A percentile compares a stretch with the other conserved stretches of the same genome.
phyloP scores from a whole-genome alignment of 2,113 vertebrate genomes.

The Willisornis vidua region DNA sequence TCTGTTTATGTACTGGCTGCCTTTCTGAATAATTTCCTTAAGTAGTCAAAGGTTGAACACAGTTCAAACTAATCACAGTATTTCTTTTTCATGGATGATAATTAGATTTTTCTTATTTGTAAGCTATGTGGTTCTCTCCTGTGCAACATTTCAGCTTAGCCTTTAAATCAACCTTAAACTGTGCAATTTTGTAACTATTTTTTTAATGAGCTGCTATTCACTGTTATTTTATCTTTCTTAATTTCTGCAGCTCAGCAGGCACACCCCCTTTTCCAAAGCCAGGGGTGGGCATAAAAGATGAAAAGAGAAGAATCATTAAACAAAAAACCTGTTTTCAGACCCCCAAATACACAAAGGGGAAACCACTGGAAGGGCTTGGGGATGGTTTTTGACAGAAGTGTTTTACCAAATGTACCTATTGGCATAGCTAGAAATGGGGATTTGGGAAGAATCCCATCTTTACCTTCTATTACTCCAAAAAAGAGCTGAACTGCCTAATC shows the following conservation, averaged over 20 bases:
- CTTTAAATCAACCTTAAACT: not conserved
- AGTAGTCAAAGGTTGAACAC: not conserved
- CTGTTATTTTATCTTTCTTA: not conserved
- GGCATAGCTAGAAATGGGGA: not conserved
- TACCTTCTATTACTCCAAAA: not conserved
- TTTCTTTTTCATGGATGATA: constrained; percentile 1
- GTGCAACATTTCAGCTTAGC: not conserved
- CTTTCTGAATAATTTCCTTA: constrained; percentile 9
- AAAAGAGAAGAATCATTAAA: not conserved
- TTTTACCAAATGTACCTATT: not conserved
- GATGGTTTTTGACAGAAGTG: not conserved
- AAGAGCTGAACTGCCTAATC: not conserved
- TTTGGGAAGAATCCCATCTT: not conserved
- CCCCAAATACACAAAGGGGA: not conserved
- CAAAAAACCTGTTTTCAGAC: not conserved
- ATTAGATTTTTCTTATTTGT: not conserved
- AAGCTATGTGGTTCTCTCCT: not conserved
- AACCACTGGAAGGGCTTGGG: not conserved
- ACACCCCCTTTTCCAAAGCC: not conserved
- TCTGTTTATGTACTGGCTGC: not conserved
- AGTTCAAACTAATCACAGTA: not conserved
- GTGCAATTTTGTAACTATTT: not conserved
- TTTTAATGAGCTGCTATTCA: not conserved
- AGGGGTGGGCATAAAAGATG: not conserved
- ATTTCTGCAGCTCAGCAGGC: not conserved